phyloP scores from a whole-genome alignment of 2,113 vertebrate species.

The Cercopithecus mona region DNA sequence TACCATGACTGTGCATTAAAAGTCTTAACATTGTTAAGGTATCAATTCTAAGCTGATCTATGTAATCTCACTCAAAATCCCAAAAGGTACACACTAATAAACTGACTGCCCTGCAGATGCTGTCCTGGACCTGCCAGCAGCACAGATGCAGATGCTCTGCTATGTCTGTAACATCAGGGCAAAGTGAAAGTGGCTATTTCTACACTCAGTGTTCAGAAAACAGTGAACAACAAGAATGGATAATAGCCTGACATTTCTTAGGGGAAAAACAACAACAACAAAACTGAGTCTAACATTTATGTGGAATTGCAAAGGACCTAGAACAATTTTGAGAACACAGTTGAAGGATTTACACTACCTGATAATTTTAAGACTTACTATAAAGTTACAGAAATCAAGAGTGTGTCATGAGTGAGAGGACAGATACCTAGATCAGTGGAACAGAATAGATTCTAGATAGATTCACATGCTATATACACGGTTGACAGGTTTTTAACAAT shows the following conservation, averaged over 20 bases:
- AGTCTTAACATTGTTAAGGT: not conserved
- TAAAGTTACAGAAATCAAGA: not conserved
- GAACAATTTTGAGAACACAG: not conserved
- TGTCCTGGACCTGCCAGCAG: too few relatives aligned
- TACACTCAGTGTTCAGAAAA: too few relatives aligned
- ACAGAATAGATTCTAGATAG: not conserved
- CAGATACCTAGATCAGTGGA: not conserved
- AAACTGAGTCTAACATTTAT: not conserved
- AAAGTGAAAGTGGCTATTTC: too few relatives aligned
- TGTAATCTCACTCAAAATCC: not conserved
- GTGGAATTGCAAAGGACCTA: not conserved
- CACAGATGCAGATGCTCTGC: too few relatives aligned
- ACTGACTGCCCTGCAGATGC: too few relatives aligned
- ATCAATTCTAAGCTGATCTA: not conserved
- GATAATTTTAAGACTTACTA: not conserved
- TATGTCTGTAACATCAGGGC: too few relatives aligned
- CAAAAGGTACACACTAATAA: not conserved
- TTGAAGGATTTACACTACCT: not conserved
- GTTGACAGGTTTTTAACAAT: not conserved
- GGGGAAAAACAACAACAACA: too few relatives aligned
- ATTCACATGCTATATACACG: not conserved
- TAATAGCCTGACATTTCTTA: too few relatives aligned
- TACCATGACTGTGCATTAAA: not conserved
- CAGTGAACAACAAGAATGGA: too few relatives aligned
- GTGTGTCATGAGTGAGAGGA: not conserved